Base-by-base conservation (phyloP, 2,888 invertebrate species). In the Drosophila paramelanica region DNA sequence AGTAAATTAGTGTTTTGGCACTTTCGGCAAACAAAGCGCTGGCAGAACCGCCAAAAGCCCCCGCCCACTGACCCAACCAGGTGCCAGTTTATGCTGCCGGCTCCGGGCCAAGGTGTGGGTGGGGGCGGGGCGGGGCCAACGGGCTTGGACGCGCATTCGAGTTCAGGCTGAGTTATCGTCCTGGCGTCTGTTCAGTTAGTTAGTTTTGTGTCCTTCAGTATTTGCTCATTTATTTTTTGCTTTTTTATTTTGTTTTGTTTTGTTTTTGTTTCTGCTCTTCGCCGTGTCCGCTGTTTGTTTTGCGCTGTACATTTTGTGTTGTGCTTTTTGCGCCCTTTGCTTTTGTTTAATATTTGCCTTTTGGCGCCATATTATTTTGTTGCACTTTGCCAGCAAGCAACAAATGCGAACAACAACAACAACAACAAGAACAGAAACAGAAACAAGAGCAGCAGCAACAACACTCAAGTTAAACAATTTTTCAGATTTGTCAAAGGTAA, bases 1-100 rank as follows among this genome's bases (percentile, higher is more conserved):
- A 77, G 80, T 87, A 90, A 87, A 89, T 89, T 90, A 90, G 90
- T 88, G 87, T 86, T 89, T 87, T 87, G 88, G 86, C 89, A 90
- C 90, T 84, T 82, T 82, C 78, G 76, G 85, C 90, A 89, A 88
- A 88, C 85, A 85, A 79, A 80, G 82, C 67, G 38, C 38, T 39
- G 36, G 42, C 53, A 38, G 42, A 13, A 50, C 56, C 11, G 5
- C 42, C 46, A 25, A 64, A 27, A 33, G 17, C 49, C 59, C 13
- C 57, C 73, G 50, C 71, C 84, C 58, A 55, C 36, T 66, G 81
- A 66, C 68, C 72, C 64, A 71, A 42, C 72, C 88, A 87, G 89
- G 89, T 89, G 88, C 68, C 81, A 87, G 78, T 71, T 83, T 73
- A 77, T 69, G 84, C 78, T 77, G 75, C 57, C 50, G 70, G 61